Percentiles rank a stretch among this genome's conserved stretches.
Conservation (phyloP, 2,113 vertebrate genomes). For the Pollachius pollachius region DNA sequence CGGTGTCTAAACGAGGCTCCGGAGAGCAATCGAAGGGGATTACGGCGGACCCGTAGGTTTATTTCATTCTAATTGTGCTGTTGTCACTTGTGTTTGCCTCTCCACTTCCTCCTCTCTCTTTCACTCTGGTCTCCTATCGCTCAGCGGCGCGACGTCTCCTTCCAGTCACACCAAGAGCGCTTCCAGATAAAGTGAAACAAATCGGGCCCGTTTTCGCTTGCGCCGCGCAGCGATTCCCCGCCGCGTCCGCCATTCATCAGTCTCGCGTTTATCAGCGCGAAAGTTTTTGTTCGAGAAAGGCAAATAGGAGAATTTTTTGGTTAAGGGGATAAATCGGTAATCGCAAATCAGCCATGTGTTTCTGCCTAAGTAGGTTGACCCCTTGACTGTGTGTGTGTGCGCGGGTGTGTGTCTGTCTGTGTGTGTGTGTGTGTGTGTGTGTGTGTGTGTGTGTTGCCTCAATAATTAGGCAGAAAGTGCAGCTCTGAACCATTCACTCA, state of each 20-base stretch:
- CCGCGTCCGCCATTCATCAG: constrained; percentile 32
- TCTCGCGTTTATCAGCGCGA: constrained; percentile 10
- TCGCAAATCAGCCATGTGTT: too few species aligned
- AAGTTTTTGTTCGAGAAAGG: constrained; percentile 15
- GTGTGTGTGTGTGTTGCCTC: neutral
- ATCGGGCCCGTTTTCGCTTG: constrained; percentile 34
- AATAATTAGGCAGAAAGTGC: too few species aligned
- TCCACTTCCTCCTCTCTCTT: neutral
- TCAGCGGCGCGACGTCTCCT: neutral
- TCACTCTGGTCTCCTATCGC: constrained; percentile 2
- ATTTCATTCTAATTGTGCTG: neutral
- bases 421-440: too few species aligned
- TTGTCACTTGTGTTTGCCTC: neutral
- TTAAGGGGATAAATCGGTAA: too few species aligned
- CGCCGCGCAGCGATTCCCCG: constrained; percentile 17
- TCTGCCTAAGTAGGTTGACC: neutral
- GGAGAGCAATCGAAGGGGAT: constrained; percentile 1
- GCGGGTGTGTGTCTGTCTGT: neutral
- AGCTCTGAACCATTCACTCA: too few species aligned
- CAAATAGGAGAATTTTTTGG: too few species aligned
- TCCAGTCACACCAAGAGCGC: constrained; percentile 14
- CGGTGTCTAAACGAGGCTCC: neutral
- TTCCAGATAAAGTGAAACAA: constrained; percentile 48
- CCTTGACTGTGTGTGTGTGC: neutral
- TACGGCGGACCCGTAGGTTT: constrained; percentile 1